Evolutionary conservation across 2,797 vertebrate species (phyloP).

Genomic region (Emys orbicularis): DNA sequence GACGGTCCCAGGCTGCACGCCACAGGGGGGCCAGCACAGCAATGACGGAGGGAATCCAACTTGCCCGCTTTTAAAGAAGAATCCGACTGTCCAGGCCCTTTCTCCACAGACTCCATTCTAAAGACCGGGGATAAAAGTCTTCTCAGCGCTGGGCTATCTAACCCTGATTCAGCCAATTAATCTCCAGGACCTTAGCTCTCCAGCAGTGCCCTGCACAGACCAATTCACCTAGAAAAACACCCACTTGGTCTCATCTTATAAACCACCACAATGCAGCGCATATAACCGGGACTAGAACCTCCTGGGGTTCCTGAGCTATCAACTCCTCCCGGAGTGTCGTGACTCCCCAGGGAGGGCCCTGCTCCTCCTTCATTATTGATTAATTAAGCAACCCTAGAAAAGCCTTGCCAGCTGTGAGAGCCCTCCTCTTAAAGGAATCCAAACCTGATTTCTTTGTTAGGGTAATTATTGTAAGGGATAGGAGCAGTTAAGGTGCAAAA

Average conservation of each 20-base stretch:
- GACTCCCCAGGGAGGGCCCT: background rate
- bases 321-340: background rate
- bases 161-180: background rate
- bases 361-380: background rate
- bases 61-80: background rate
- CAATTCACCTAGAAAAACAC: background rate
- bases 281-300: no score
- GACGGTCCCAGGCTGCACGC: background rate
- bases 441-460: background rate
- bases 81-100: rapidly evolving
- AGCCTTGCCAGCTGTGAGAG: background rate
- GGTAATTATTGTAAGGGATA: background rate
- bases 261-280: rapidly evolving
- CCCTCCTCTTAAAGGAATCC: background rate
- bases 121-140: background rate
- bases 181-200: background rate
- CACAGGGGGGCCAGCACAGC: background rate
- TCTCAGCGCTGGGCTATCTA: background rate
- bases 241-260: rapidly evolving
- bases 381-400: background rate
- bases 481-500: rapidly evolving
- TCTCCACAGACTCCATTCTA: rapidly evolving
- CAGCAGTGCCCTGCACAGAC: rapidly evolving
- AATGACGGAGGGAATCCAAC: rapidly evolving
- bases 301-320: background rate